Evolutionary conservation across 2,113 vertebrate genomes (phyloP), one percentile per base, ranked within the genome.

Genomic region (Anolis carolinensis): DNA sequence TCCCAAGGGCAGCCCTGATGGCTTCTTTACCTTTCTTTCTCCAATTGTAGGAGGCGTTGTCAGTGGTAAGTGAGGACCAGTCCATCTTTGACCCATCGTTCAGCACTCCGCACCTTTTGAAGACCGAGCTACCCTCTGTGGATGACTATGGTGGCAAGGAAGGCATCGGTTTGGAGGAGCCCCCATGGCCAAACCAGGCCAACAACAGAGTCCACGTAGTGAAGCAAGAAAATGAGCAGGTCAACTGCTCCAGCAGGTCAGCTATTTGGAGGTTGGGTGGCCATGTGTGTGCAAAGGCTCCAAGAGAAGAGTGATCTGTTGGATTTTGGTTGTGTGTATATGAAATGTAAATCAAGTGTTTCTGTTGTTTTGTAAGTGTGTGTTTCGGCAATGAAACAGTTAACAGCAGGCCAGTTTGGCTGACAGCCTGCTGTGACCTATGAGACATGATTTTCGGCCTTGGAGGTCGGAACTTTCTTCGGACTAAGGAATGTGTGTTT

Each of bases 191-290:
- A 50, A 88, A 83, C 39, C 84, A 95, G 3, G 39, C 52, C 63
- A 81, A 65, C 55, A 81, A 44, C 77, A 73, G 89, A 23, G 65
- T 72, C 10, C 86, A 84, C 10, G 32, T 79, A 44, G 94, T 92
- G 77, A 97, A 97, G 84, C 93, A 96, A 50, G 92, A 93, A 89
- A 92, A 68, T 1, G 96, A 97, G 62, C 96, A 97, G 44, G 92
- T 97, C 89, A 97, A 97, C n/a, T 96, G 97, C 59, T 95, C 94
- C 92, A 97, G 95, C 93, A 97, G 96, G 97, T 97, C 93, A 93
- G 95, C 55, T 18, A 55, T 11, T 2, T 5, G 36, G 52, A 32
- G 36, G 52, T 20, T 18, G 18, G 13, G 34, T 7, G 27, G 3
- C 16, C n/a, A 62, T 34, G 21, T 63, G 11, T 75, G 1, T 20